phyloP scores from a whole-genome alignment of 2,113 vertebrate genomes.

The Bubo blakistoni region DNA sequence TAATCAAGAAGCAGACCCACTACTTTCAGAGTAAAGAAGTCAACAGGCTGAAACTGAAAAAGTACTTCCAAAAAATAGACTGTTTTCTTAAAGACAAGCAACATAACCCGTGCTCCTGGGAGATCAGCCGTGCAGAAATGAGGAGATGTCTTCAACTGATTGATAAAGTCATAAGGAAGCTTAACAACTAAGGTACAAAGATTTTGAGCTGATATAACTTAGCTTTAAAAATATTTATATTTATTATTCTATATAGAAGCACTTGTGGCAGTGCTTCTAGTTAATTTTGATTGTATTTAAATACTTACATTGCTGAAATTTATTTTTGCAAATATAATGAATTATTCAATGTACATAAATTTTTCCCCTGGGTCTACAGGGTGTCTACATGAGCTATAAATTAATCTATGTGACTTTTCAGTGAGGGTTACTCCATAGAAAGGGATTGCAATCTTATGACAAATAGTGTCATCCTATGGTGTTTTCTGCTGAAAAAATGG shows the following conservation, averaged over 20 bases:
- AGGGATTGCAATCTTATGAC: background rate
- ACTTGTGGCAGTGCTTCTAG: background rate
- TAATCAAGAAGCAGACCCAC: background rate
- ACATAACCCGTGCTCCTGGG: conserved; percentile 16
- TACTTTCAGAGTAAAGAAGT: background rate
- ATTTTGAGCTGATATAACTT: background rate
- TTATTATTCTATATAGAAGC: no score
- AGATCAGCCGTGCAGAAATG: conserved; percentile 42
- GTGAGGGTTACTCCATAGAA: background rate
- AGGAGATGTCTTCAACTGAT: background rate
- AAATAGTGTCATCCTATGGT: background rate
- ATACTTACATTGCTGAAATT: background rate
- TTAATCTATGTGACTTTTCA: background rate
- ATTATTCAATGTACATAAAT: background rate
- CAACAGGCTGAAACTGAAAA: conserved; percentile 26
- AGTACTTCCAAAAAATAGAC: conserved; percentile 43
- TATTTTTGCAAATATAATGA: background rate
- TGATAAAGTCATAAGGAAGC: conserved; percentile 6
- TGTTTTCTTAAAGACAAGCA: conserved; percentile 26
- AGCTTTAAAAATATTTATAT: background rate
- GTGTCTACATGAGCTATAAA: background rate
- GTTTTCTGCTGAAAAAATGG: background rate
- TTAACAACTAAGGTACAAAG: conserved; percentile 41
- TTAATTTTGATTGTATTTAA: background rate
- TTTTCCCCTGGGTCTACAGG: background rate